These are phyloP conservation scores for Athetis lepigone DNA, from an alignment of 2,888 invertebrate genomes.

Conservation along the genomic window DNA sequence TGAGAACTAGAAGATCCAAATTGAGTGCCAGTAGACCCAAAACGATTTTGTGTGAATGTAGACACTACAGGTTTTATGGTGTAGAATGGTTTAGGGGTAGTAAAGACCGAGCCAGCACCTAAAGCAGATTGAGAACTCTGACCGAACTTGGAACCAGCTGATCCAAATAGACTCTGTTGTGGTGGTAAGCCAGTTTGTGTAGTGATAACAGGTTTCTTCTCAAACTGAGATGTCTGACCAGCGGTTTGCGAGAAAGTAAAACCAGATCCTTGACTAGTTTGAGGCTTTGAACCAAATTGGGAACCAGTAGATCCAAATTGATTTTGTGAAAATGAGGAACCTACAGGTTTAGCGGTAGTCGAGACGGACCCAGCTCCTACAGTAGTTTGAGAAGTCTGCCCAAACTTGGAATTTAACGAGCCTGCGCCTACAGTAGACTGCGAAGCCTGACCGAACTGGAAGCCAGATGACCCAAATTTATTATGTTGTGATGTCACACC, in stretches of 20 bases:
- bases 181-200: slow-evolving; percentile 16
- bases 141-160: not conserved
- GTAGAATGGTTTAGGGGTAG: too few species aligned
- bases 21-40: too few species aligned
- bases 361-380: not conserved
- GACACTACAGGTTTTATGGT: slow-evolving; percentile 3
- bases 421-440: not conserved
- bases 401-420: too few species aligned
- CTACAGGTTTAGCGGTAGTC: slow-evolving; percentile 7
- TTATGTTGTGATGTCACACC: slow-evolving; percentile 37
- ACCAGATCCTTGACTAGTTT: slow-evolving; percentile 14
- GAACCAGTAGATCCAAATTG: slow-evolving; percentile 12
- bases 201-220: slow-evolving; percentile 19
- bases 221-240: slow-evolving; percentile 25
- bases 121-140: slow-evolving; percentile 9
- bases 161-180: slow-evolving; percentile 35
- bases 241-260: slow-evolving; percentile 6
- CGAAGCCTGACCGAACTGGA: slow-evolving; percentile 20
- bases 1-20: slow-evolving; percentile 5
- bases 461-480: slow-evolving; percentile 9
- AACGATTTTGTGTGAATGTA: slow-evolving; percentile 13
- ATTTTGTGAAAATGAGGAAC: slow-evolving; percentile 8
- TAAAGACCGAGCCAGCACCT: too few species aligned
- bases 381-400: slow-evolving; percentile 7
- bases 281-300: slow-evolving; percentile 23